Base-by-base conservation (phyloP, 2,797 vertebrate species). In the Ataeniobius toweri region DNA sequence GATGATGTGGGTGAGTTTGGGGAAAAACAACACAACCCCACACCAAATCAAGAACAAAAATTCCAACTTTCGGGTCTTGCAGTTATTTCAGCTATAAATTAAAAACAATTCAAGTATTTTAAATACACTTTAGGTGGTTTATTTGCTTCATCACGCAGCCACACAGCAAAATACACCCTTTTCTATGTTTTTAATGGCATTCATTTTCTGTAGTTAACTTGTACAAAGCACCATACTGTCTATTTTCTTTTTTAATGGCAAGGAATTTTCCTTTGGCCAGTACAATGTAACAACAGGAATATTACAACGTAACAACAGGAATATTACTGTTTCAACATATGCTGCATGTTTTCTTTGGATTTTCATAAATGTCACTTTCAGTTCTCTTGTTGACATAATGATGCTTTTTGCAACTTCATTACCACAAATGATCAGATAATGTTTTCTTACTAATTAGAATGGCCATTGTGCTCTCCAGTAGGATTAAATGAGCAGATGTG, bases 21-120 rank as follows among this genome's bases (percentile, higher is more conserved):
- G 16, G 39, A n/a, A 44, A 79, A 81, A 61, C 14, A 71, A 55
- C 31, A 73, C 24, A 67, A 75, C 41, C 0, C 74, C 44, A 6
- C 59, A 50, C 46, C 24, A 58, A 18, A 75, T 24, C 26, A 2
- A 78, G 65, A 26, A 76, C 7, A 65, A 50, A 63, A 44, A 26
- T 70, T 71, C 14, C n/a, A 22, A 44, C 67, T 69, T 69, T 69
- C 41, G 46, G 9, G 22, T 69, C n/a, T 59, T n/a, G n/a, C n/a
- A 13, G n/a, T 28, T 59, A 10, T n/a, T 44, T 26, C 26, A n/a
- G 41, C 24, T 69, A 22, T 7, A 69, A 46, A 69, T 41, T 44
- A n/a, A 44, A 68, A 68, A 39, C 8, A 12, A 44, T 69, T 46
- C 24, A n/a, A 26, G 10, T 44, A 3, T 36, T 24, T 68, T 24